Base-by-base conservation (phyloP, 2,888 invertebrate species). In the Lumbricus terrestris region DNA sequence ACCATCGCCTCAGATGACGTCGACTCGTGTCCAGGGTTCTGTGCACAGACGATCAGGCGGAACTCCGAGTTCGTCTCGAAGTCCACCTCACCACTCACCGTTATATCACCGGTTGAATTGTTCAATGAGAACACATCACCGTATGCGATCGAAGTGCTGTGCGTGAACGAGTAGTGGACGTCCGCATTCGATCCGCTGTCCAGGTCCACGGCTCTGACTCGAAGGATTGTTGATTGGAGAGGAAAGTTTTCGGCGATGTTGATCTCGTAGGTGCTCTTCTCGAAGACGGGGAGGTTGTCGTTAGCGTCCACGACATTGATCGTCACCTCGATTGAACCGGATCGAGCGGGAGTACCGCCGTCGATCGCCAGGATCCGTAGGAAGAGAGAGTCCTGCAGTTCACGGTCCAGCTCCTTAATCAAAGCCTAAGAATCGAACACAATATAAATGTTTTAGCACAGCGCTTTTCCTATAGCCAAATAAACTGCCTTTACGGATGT, bases 171-270 rank as follows among this genome's bases (percentile, higher is more conserved):
- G 89, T 92, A 92, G 18, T 37, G 82, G 16, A 92, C 91, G 88
- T 91, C 54, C 15, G 91, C 92, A 47, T 92, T 91, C 1, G 82
- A 6, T 18, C 92, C 92, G 23, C 89, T 88, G 88, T 93, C 93
- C n/a, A 89, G 89, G 69, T 92, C 92, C 20, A 90, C 47, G 23
- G 92, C 92, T 37, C 90, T 88, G 20, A 92, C 90, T 40, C 88
- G 88, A 34, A 90, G 38, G 0, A 92, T 85, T 16, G 89, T 91
- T 20, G 90, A 90, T 33, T 35, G 47, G 8, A 88, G 82, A 11
- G 91, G 88, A 20, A 90, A 54, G 40, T 91, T 91, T 88, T 92
- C 92, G 37, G 83, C 82, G 16, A 90, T 83, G n/a, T 20, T 89
- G 34, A 89, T 88, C 37, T 90, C 90, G 90, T 91, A 91, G 6